Percentiles rank a stretch among this genome's conserved stretches.
These are phyloP conservation scores for roundworm (Caenorhabditis elegans) DNA, from an alignment of 1,140 invertebrate genomes.

Conservation along the genomic window DNA sequence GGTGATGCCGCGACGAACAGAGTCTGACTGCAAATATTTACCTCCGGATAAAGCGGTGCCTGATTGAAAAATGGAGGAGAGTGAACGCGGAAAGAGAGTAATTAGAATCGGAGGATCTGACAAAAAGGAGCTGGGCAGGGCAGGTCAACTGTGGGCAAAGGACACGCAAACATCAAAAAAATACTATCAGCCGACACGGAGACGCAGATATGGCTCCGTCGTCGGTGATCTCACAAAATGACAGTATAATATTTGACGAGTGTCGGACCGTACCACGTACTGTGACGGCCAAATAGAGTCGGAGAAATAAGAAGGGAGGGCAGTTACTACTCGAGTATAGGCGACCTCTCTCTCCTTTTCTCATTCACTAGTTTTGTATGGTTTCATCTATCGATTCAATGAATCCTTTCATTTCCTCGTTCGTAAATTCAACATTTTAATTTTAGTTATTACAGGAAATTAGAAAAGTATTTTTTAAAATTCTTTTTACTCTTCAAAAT, in stretches of 20 bases:
- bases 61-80: background rate
- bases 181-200: background rate
- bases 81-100: background rate
- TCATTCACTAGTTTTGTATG: conserved; percentile 3
- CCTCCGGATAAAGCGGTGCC: background rate
- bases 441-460: too few species aligned
- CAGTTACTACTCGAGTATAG: conserved; percentile 18
- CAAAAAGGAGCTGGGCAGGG: conserved; percentile 28
- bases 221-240: background rate
- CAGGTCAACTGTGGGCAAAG: conserved; percentile 6
- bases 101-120: background rate
- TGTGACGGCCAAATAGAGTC: conserved; percentile 6
- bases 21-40: conserved; percentile 3
- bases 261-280: conserved; percentile 23
- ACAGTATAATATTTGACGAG: conserved; percentile 28
- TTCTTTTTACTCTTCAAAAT: too few species aligned
- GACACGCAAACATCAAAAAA: background rate
- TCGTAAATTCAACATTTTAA: too few species aligned
- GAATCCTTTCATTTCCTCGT: background rate
- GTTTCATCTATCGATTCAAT: background rate
- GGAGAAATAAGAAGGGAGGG: background rate
- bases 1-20: background rate
- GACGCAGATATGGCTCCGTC: background rate
- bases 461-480: too few species aligned
- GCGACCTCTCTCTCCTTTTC: background rate